Percentiles rank a stretch among this genome's conserved stretches.
Conservation (phyloP, 2,888 invertebrate genomes). For the Endotricha flammealis region DNA sequence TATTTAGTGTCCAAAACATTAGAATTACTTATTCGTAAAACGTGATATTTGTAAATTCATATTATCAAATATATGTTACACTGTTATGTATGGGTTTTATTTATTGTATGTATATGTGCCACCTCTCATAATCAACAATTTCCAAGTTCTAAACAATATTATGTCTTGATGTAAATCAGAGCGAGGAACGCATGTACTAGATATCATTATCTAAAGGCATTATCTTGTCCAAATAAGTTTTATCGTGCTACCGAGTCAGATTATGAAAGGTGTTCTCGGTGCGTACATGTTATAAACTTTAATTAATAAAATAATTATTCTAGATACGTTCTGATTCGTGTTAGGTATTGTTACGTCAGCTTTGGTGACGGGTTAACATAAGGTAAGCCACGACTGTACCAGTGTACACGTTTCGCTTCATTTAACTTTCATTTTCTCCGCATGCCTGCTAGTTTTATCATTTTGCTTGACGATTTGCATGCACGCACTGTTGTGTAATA, state of each 20-base stretch:
- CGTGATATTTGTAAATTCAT: constrained; percentile 72
- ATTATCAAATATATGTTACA: constrained; percentile 73
- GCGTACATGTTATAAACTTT: constrained; percentile 29
- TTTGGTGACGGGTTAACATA: constrained; percentile 62
- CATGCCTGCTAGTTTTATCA: constrained; percentile 35
- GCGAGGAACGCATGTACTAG: constrained; percentile 27
- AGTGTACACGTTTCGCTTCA: constrained; percentile 41
- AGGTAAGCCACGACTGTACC: constrained; percentile 54
- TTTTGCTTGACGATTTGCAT: constrained; percentile 23
- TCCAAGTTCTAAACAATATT: too few species aligned
- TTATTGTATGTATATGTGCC: constrained; percentile 33
- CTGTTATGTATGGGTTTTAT: constrained; percentile 71
- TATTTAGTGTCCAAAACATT: constrained; percentile 34
- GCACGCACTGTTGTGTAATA: constrained; percentile 19
- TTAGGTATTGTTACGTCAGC: constrained; percentile 46
- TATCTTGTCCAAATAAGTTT: constrained; percentile 50
- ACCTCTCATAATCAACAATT: too few species aligned
- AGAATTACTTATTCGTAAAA: constrained; percentile 48
- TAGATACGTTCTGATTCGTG: constrained; percentile 23
- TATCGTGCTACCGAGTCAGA: constrained; percentile 28
- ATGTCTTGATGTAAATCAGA: constrained; percentile 26
- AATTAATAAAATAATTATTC: constrained; percentile 25
- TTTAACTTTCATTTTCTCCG: constrained; percentile 51
- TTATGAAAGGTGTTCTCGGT: constrained; percentile 22
- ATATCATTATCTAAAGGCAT: constrained; percentile 31